Base-by-base conservation (phyloP, 2,113 vertebrate genomes). In the Rallus limicola region DNA sequence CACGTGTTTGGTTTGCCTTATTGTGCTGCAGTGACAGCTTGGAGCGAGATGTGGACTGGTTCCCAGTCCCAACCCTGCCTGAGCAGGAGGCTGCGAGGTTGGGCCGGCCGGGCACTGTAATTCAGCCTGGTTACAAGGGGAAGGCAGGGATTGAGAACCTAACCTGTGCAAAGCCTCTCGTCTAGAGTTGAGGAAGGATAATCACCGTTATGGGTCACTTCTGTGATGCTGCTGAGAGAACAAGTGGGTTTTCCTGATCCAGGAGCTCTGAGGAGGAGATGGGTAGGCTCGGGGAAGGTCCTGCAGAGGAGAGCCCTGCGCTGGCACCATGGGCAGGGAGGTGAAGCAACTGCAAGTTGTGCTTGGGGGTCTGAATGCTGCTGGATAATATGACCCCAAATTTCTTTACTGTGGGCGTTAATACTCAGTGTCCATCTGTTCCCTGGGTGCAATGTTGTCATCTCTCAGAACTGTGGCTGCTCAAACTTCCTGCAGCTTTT, bases 81-180 rank as follows among this genome's bases (percentile, higher is more conserved):
- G 1, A 53, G 28, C 1, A 0, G 70, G 58, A 46, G 52, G 63
- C 34, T 20, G 17, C 1, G 5, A 74, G 36, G 38, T 79, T n/a
- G 0, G 1, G 5, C 31, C 55, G 25, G 15, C 62, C 0, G 1
- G 29, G 18, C 44, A 34, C 71, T 58, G 38, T 15, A 21, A 33
- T 55, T 31, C 1, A 0, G 14, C 7, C 44, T 50, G 50, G 28
- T 53, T 46, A 20, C 13, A 14, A 50, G 59, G 33, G 17, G 9
- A 70, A 75, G 19, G 67, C 6, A 34, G 34, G 34, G 56, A 42
- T 52, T 25, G 25, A 40, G 76, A 80, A 85, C 34, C 5, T 38
- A 42, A n/a, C 12, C 24, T 56, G 9, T 38, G 58, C 28, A 16
- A 52, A 7, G 34, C 16, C 33, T 0, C 23, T 68, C 16, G 33